phyloP scores from a whole-genome alignment of 2,113 vertebrate species.

The Ptychochromis oligacanthus region DNA sequence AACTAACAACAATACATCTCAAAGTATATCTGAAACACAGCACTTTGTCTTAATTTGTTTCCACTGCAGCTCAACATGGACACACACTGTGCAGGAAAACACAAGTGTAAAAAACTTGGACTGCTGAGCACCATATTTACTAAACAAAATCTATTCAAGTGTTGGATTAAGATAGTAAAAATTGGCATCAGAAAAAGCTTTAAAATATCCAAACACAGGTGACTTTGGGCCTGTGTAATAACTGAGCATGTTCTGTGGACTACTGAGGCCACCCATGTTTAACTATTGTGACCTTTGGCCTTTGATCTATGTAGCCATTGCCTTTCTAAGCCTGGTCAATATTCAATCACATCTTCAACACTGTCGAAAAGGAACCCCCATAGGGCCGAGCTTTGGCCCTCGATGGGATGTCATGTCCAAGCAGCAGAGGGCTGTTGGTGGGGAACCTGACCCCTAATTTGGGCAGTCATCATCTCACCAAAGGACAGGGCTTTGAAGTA shows the following conservation, averaged over 20 bases:
- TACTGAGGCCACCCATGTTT: slow-evolving; percentile 51
- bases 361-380: slow-evolving; percentile 46
- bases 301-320: slow-evolving; percentile 47
- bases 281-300: slow-evolving; percentile 27
- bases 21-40: too few species aligned
- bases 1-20: too few species aligned
- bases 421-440: slow-evolving; percentile 65
- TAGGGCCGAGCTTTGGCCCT: slow-evolving; percentile 55
- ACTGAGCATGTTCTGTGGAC: slow-evolving; percentile 1
- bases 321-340: slow-evolving; percentile 52
- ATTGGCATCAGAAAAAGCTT: neutral
- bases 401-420: slow-evolving; percentile 66
- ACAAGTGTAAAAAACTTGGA: too few species aligned
- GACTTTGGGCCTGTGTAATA: neutral
- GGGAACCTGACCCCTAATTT: slow-evolving; percentile 69
- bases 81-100: too few species aligned
- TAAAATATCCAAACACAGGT: neutral
- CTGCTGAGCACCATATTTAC: too few species aligned
- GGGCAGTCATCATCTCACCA: slow-evolving; percentile 45
- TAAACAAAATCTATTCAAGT: too few species aligned
- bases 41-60: too few species aligned
- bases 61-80: too few species aligned
- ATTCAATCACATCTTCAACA: slow-evolving; percentile 50
- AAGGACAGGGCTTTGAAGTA: slow-evolving; percentile 43
- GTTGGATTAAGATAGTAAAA: too few species aligned